Evolutionary conservation across 2,797 vertebrate genomes (phyloP), one percentile per base, ranked within the genome.

Genomic region (Myripristis murdjan): DNA sequence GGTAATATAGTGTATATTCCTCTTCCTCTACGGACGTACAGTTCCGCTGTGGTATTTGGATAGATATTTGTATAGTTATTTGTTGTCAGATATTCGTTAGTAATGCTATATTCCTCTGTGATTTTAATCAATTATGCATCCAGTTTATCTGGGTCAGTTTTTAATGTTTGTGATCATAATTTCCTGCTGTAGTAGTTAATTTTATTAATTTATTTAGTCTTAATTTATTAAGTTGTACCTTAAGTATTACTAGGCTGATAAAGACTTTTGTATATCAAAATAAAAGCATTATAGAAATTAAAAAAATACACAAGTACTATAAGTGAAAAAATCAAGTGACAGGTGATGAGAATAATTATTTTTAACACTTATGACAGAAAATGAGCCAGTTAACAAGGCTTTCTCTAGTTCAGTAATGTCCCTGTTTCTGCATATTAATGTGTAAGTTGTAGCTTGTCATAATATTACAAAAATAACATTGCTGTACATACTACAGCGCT

Each of bases 71-170:
- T 41, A 37, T 71, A 15, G 51, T 39, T 52, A 18, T 14, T 23
- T 16, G 12, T 43, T 18, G 16, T 63, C 18, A 58, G 35, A 5
- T 51, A 66, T 59, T 61, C 24, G 74, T 75, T 15, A 74, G 61
- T 16, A 58, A 71, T 9, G 4, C 20, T 55, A 15, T 4, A 11
- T 73, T 52, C 70, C 72, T 63, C 77, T 81, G 52, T 15, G 20
- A 47, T 80, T 78, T 73, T 64, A 46, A 44, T 44, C 51, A 62
- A 56, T 85, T 72, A 66, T 31, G 28, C 28, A 31, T 31, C 28
- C 28, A 31, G 28, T 37, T 82, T 68, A 75, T n/a, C 1, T 46
- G 44, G 1, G 5, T 18, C 26, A 18, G 22, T 15, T 23, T 68
- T 8, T 65, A 37, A 77, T 79, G 53, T 65, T 24, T 73, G 33